Base-by-base conservation (phyloP, 2,888 invertebrate genomes). In the Megalurothrips usitatus region DNA sequence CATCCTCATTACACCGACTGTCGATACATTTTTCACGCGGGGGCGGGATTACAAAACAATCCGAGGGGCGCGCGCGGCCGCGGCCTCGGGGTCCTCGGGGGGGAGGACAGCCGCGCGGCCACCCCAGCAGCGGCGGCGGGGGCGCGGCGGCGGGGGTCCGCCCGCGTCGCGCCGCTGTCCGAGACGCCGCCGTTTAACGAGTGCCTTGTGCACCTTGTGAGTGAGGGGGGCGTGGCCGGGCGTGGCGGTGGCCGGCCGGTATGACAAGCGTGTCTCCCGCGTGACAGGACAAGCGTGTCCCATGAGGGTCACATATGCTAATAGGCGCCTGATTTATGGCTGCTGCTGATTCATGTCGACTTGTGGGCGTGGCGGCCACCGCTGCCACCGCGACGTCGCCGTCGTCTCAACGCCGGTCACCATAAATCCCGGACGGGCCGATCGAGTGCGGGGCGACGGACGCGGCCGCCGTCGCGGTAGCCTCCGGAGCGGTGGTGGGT, bases 251-350 rank as follows among this genome's bases (percentile, higher is more conserved):
- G 19, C 58, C 14, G 58, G 58, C 58, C 58, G 17, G 68, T n/a
- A 43, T 75, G 68, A 75, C 68, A 75, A 75, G 68, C 68, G 68
- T 75, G 68, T 75, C 68, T 75, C 68, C 23, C 23, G 23, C 26
- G 68, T 75, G 68, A 75, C 68, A 75, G 26, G 68, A 75, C 68
- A 75, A 75, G 68, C 68, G 68, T 75, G 68, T 75, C 68, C 68
- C 68, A 75, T 75, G 68, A 75, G 68, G 68, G 68, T 26, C 68
- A 26, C 68, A 26, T 75, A 75, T 75, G 68, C 68, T 75, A 75
- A 75, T 75, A 75, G 68, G 68, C 68, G 23, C 12, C 68, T 75
- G 68, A 75, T 75, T 75, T 75, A 75, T 75, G 68, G 26, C 23
- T 75, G 26, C 68, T 75, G 68, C 68, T 75, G 68, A 75, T 75